Evolutionary conservation across 2,797 vertebrate species (phyloP).

Genomic region (Tarsius wallacei): DNA sequence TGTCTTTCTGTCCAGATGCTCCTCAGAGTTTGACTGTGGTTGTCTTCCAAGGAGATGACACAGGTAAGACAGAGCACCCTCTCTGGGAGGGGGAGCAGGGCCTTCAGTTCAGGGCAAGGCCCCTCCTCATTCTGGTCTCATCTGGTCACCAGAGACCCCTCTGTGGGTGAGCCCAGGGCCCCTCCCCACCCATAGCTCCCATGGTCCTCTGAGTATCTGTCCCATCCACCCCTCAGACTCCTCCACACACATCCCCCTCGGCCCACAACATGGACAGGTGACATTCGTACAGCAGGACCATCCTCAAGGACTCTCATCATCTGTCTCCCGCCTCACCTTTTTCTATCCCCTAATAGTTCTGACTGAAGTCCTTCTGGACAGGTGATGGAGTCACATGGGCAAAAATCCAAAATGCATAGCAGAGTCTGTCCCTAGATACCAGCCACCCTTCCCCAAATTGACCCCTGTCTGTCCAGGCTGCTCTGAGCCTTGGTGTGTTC

Average conservation of each 20-base stretch:
- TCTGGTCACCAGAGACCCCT: neutral
- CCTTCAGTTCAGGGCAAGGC: neutral
- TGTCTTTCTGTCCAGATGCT: too few relatives aligned
- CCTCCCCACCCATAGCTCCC: neutral
- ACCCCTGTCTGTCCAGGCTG: neutral
- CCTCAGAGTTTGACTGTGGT: too few relatives aligned
- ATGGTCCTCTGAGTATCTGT: too few relatives aligned
- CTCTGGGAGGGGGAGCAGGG: neutral
- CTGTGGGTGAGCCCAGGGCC: neutral
- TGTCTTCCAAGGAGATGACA: too few relatives aligned
- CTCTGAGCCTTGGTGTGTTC: neutral
- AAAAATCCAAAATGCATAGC: neutral
- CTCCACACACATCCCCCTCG: too few relatives aligned
- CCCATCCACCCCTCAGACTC: too few relatives aligned
- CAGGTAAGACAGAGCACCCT: too few relatives aligned
- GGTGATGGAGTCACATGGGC: neutral
- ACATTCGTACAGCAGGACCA: too few relatives aligned
- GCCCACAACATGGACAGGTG: too few relatives aligned
- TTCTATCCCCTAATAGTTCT: too few relatives aligned
- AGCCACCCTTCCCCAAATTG: neutral
- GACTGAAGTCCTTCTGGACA: neutral
- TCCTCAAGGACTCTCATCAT: too few relatives aligned
- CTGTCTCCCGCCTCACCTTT: too few relatives aligned
- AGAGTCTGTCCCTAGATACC: neutral
- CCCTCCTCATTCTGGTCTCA: neutral